Conservation (phyloP, 2,797 vertebrate species). For the Melanotaenia parkinsoni region DNA sequence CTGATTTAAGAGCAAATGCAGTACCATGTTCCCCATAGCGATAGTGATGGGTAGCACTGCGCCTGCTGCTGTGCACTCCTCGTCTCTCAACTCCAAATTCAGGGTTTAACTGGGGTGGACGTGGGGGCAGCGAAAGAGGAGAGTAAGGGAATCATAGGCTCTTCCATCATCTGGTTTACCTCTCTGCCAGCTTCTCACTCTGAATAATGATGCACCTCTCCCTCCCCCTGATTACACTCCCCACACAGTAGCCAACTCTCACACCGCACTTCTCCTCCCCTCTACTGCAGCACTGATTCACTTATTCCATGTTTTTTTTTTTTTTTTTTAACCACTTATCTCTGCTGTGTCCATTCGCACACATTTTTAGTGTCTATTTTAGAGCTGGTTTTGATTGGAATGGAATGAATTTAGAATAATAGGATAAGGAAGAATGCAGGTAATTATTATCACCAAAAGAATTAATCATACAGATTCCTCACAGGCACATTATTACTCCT, state of each 20-base stretch:
- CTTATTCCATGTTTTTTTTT: background rate
- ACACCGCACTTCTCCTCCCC: conserved; percentile 44
- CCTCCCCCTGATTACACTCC: conserved; percentile 58
- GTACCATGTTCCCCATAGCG: conserved; percentile 49
- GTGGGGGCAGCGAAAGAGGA: conserved; percentile 42
- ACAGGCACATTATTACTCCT: conserved; percentile 13
- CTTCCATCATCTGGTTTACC: conserved; percentile 74
- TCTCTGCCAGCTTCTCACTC: conserved; percentile 48
- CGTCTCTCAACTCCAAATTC: conserved; percentile 55
- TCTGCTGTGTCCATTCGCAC: background rate
- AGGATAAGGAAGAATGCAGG: background rate
- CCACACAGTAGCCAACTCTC: conserved; percentile 48
- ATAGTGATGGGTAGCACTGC: conserved; percentile 63
- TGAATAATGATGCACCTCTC: conserved; percentile 71
- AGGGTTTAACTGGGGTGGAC: conserved; percentile 62
- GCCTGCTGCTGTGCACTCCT: conserved; percentile 46
- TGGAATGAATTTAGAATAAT: conserved; percentile 25
- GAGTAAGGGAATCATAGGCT: conserved; percentile 53
- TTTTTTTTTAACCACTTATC: background rate
- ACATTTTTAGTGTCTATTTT: conserved; percentile 18
- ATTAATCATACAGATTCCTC: background rate
- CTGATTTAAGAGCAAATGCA: conserved; percentile 67
- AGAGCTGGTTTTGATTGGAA: conserved; percentile 17
- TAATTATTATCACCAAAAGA: conserved; percentile 5
- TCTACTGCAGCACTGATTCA: conserved; percentile 21